These are phyloP conservation scores for Micronycteris hirsuta DNA, from an alignment of 2,113 vertebrate genomes.

Conservation along the genomic window DNA sequence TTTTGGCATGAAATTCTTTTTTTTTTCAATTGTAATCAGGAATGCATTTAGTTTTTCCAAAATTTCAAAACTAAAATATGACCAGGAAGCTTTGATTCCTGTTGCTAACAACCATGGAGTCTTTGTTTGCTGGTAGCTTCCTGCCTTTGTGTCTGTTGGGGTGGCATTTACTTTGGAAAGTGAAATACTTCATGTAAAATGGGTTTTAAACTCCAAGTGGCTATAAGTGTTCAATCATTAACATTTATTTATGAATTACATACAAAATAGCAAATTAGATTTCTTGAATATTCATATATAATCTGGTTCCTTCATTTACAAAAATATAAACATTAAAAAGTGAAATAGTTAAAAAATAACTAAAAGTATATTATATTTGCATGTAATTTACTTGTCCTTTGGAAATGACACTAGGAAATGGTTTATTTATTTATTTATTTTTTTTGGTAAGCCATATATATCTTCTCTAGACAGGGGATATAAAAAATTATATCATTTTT, in stretches of 20 bases:
- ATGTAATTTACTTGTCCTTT: slow-evolving; percentile 1
- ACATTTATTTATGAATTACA: slow-evolving; percentile 3
- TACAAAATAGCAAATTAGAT: neutral
- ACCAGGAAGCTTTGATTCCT: neutral
- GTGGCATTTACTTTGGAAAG: neutral
- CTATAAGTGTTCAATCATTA: neutral
- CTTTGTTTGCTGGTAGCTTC: neutral
- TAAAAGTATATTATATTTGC: neutral
- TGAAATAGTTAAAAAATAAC: neutral
- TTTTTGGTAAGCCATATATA: neutral
- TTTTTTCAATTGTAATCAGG: neutral
- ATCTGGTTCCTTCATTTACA: slow-evolving; percentile 19
- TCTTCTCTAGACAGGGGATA: neutral
- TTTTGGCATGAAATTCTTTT: neutral
- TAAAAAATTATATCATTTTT: neutral
- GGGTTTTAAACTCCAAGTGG: neutral
- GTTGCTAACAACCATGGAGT: neutral
- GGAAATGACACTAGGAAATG: neutral
- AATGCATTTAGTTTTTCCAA: slow-evolving; percentile 19
- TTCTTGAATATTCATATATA: neutral
- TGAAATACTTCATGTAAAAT: neutral
- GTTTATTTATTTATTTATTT: neutral
- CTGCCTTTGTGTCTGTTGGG: neutral
- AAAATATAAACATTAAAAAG: slow-evolving; percentile 28
- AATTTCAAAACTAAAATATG: slow-evolving; percentile 29